A percentile compares a stretch with the other conserved stretches of the same genome.
Evolutionary conservation across 1,140 invertebrate species (phyloP).

Genomic region (Trichogramma pretiosum): DNA sequence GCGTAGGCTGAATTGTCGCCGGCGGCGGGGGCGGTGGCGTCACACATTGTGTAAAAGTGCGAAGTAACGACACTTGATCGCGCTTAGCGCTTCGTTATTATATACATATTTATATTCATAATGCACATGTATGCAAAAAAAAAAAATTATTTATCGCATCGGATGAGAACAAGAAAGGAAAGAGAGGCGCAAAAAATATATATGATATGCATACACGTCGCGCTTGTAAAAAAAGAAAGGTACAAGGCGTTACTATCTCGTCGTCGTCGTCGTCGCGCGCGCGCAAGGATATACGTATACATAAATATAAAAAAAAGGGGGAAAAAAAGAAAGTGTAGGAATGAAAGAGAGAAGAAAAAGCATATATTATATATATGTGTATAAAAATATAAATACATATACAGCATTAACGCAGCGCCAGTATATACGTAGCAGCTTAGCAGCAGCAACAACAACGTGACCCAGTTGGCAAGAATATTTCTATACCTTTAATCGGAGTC

Average conservation of each 20-base stretch:
- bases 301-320: slow-evolving; percentile 3
- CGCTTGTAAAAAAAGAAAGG: neutral
- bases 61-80: neutral
- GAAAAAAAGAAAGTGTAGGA: neutral
- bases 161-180: neutral
- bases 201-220: neutral
- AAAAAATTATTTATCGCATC: no score
- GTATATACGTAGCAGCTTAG: no score
- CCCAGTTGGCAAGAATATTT: slow-evolving; percentile 19
- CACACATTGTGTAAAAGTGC: no score
- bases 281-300: no score
- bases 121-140: no score
- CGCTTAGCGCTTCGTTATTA: neutral
- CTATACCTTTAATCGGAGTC: slow-evolving; percentile 16
- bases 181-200: neutral
- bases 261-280: no score
- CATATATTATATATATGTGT: neutral
- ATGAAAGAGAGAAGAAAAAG: neutral
- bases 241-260: no score
- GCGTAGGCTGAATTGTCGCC: no score
- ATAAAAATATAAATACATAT: no score
- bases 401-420: no score
- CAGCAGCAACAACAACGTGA: slow-evolving; percentile 11
- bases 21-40: no score
- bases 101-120: no score